Evolutionary conservation across 2,113 vertebrate genomes (phyloP).

Genomic region (Ciconia maguari): DNA sequence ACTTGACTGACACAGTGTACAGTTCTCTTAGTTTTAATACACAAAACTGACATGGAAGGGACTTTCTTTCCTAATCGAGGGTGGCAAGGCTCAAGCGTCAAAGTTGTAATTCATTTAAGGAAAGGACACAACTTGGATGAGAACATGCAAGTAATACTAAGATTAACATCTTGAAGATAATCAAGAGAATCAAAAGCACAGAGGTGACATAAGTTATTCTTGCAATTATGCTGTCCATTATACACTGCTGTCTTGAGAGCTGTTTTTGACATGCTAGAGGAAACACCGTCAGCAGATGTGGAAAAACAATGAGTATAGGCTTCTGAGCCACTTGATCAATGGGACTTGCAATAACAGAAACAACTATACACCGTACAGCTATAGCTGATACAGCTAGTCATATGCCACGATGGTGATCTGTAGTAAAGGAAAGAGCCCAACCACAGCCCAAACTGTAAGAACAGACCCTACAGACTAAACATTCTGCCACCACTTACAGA

Average conservation of each 20-base stretch:
- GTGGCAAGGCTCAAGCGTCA: not conserved
- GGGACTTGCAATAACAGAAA: not conserved
- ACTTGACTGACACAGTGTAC: not conserved
- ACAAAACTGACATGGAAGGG: not conserved
- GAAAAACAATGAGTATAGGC: not conserved
- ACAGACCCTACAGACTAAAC: conserved; percentile 62
- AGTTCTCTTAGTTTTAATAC: not conserved
- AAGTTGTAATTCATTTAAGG: not conserved
- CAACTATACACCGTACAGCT: too few species aligned
- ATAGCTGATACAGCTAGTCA: not conserved
- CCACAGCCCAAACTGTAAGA: conserved; percentile 49
- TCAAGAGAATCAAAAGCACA: not conserved
- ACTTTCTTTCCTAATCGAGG: not conserved
- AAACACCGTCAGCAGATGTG: not conserved
- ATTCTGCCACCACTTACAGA: conserved; percentile 43
- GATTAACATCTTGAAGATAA: not conserved
- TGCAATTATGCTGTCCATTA: not conserved
- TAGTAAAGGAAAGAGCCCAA: not conserved
- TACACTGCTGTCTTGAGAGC: not conserved
- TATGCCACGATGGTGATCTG: not conserved
- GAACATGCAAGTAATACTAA: not conserved
- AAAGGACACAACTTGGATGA: not conserved
- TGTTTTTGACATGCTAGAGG: not conserved
- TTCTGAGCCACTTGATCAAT: not conserved
- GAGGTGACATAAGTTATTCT: not conserved